These are phyloP conservation scores for Caenorhabditis doughertyi DNA, from an alignment of 2,888 invertebrate genomes.

Conservation along the genomic window DNA sequence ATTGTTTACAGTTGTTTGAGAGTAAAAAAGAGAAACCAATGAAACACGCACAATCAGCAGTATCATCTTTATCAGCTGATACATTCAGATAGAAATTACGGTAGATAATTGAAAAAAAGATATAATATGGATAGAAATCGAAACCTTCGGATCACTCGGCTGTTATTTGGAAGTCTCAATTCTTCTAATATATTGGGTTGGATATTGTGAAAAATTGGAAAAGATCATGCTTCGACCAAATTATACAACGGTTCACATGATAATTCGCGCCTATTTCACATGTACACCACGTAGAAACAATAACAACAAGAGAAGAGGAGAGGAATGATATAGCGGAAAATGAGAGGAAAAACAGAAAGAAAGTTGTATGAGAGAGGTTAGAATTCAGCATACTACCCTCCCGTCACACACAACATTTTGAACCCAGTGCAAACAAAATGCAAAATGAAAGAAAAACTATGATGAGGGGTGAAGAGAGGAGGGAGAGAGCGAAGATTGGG, in stretches of 20 bases:
- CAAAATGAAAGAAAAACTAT: neutral
- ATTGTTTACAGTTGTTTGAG: constrained; percentile 22
- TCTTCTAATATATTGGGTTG: too few relatives aligned
- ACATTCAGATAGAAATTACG: too few relatives aligned
- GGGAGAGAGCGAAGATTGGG: constrained; percentile 30
- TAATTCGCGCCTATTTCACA: constrained; percentile 9
- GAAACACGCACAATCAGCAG: constrained; percentile 21
- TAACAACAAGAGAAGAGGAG: constrained; percentile 18
- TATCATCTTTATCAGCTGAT: constrained; percentile 19
- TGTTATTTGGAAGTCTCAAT: too few relatives aligned
- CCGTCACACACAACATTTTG: constrained; percentile 35
- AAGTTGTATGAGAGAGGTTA: constrained; percentile 1
- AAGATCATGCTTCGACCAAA: too few relatives aligned
- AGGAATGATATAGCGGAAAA: neutral
- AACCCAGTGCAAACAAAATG: constrained; percentile 51
- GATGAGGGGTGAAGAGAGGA: neutral
- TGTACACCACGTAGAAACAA: neutral
- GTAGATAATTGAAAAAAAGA: neutral
- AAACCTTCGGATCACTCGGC: neutral
- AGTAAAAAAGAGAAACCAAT: constrained; percentile 9
- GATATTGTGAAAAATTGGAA: too few relatives aligned
- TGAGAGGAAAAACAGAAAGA: constrained; percentile 19
- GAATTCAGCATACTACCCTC: constrained; percentile 2
- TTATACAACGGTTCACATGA: constrained; percentile 20
- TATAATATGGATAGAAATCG: neutral